Evolutionary conservation across 64 coral and sea anemone genomes (phyloP), one percentile per base, ranked within the genome.

Genomic region (Pocillopora verrucosa): DNA sequence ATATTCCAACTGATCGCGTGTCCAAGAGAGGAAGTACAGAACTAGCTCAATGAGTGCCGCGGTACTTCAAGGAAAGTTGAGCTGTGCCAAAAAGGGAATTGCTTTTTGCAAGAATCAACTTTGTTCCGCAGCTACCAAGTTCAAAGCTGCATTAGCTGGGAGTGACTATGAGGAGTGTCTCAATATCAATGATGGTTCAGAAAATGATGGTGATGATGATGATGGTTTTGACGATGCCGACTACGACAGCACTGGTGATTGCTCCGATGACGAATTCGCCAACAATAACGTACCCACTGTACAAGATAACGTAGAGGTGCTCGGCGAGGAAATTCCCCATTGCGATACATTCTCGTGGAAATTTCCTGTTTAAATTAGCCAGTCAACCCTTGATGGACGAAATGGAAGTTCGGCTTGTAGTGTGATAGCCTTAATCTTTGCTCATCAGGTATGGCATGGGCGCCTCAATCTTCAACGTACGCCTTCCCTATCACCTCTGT

Each of bases 381-480:
- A 86, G 51, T 86, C 83, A 2, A 86, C 83, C n/a, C 36, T 86
- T 2, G 64, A 86, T 22, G 83, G 83, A 34, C 26, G 63, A 5
- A 86, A 86, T 16, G 83, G 82, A 20, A 84, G 82, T 57, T 16
- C 61, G 16, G 61, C 82, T 41, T 86, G 83, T 36, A 86, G 83
- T 36, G 65, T 86, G 7, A 86, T 86, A 25, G 64, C 64, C 2
- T 34, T 86, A 1, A 34, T 86, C 24, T 58, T 86, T 56, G 83
- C 83, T n/a, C 83, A 59, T 30, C 59, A n/a, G 2, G 58, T 59
- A 5, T 36, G 24, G 59, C 4, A 64, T 63, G 19, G 35, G 59
- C 59, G 25, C 26, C 59, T 62, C 30, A 58, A 81, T 58, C 59
- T 81, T 1, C 79, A 81, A 62, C 79, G 59, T 61, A 63, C 79